Conservation (phyloP, 2,888 invertebrate species). For the Phasia obesa region DNA sequence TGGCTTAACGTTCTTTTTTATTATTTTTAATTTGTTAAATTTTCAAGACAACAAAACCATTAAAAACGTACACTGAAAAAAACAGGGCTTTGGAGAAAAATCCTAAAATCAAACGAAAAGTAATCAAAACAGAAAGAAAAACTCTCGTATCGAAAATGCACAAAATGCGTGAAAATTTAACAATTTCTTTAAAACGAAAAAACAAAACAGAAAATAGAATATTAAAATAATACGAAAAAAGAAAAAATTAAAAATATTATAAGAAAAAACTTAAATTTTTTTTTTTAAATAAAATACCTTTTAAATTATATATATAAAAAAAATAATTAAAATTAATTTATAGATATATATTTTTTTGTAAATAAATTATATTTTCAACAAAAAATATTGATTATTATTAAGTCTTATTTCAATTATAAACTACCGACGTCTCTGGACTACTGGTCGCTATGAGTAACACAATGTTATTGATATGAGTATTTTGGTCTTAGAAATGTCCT, state of each 20-base stretch:
- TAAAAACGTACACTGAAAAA: constrained; percentile 67
- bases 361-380: constrained; percentile 35
- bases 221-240: neutral
- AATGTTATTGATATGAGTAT: constrained; percentile 35
- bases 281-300: constrained; percentile 15
- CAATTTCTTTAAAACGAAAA: constrained; percentile 56
- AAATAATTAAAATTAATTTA: constrained; percentile 21
- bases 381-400: constrained; percentile 32
- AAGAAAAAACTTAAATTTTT: constrained; percentile 4
- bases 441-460: constrained; percentile 30
- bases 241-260: constrained; percentile 7
- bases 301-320: constrained; percentile 19
- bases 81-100: constrained; percentile 46
- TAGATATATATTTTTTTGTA: constrained; percentile 21
- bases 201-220: constrained; percentile 13
- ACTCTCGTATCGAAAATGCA: constrained; percentile 70
- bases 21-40: constrained; percentile 62
- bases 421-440: constrained; percentile 45
- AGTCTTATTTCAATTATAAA: constrained; percentile 46
- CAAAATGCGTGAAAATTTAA: constrained; percentile 71
- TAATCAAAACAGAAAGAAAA: constrained; percentile 45
- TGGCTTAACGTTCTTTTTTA: constrained; percentile 52
- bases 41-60: constrained; percentile 69
- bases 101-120: constrained; percentile 56
- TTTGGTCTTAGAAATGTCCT: constrained; percentile 29